Evolutionary conservation across 2,797 vertebrate genomes (phyloP).

Genomic region (Chloroceryle inda): DNA sequence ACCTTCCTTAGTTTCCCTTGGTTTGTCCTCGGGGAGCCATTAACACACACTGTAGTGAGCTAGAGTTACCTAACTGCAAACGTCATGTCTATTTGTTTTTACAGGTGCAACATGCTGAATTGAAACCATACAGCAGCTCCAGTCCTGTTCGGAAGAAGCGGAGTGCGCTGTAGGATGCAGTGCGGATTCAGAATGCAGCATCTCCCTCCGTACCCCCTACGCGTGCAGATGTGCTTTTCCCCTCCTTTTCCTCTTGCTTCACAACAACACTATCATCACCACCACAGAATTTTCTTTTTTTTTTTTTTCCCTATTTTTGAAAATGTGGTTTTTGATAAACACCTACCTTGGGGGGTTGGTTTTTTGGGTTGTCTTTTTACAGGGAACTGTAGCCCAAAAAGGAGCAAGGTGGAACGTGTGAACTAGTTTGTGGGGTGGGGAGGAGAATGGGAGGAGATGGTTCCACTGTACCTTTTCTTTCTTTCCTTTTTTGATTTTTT

Average conservation of each 20-base stretch:
- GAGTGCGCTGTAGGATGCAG: constrained; percentile 79
- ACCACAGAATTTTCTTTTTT: not conserved
- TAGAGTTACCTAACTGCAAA: constrained; percentile 91
- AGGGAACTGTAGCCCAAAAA: not conserved
- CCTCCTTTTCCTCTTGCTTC: not conserved
- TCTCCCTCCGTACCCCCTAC: not conserved
- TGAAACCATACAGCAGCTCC: constrained; percentile 86
- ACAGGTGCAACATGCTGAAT: constrained; percentile 95
- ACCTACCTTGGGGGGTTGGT: not conserved
- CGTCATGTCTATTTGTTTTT: constrained; percentile 94
- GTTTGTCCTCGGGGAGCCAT: constrained; percentile 93
- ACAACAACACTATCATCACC: not conserved
- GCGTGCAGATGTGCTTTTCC: not conserved
- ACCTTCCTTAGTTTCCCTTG: constrained; percentile 86
- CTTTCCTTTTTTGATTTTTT: not conserved
- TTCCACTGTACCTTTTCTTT: not conserved
- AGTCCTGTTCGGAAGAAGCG: constrained; percentile 89
- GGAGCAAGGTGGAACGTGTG: not conserved
- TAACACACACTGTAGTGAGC: constrained; percentile 87
- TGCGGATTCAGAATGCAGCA: not conserved
- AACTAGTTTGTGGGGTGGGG: not conserved
- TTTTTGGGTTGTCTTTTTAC: not conserved
- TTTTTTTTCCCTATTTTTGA: not conserved
- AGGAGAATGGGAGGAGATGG: not conserved
- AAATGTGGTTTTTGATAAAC: not conserved